Evolutionary conservation across 2,797 vertebrate genomes (phyloP).

Genomic region (Eidolon dupreanum): DNA sequence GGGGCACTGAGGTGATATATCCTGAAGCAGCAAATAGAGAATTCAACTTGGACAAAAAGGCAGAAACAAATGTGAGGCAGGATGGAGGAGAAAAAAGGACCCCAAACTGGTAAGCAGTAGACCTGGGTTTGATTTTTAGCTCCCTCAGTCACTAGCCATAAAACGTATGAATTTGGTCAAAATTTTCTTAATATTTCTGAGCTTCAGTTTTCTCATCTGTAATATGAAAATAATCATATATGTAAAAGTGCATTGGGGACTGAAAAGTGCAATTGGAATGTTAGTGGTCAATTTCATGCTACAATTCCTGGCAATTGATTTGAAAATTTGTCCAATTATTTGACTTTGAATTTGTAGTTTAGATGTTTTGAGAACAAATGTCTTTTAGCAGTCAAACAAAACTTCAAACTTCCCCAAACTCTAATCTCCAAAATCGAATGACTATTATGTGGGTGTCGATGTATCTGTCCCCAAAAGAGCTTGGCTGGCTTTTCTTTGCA

Average conservation of each 20-base stretch:
- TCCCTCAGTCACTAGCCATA: background rate
- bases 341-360: background rate
- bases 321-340: background rate
- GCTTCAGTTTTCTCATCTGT: background rate
- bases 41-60: background rate
- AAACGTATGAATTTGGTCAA: background rate
- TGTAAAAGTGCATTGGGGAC: background rate
- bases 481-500: background rate
- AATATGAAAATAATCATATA: background rate
- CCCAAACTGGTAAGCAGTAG: background rate
- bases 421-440: background rate
- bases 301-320: background rate
- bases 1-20: background rate
- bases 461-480: background rate
- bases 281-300: background rate
- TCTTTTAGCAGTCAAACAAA: background rate
- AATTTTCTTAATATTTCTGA: background rate
- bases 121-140: background rate
- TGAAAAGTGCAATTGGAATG: background rate
- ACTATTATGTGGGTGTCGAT: background rate
- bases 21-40: background rate
- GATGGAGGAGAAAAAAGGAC: background rate
- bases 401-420: background rate
- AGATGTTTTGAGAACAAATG: background rate
- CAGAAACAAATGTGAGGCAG: background rate